Conservation (phyloP, 2,113 vertebrate species). For the Pygoscelis antarcticus region DNA sequence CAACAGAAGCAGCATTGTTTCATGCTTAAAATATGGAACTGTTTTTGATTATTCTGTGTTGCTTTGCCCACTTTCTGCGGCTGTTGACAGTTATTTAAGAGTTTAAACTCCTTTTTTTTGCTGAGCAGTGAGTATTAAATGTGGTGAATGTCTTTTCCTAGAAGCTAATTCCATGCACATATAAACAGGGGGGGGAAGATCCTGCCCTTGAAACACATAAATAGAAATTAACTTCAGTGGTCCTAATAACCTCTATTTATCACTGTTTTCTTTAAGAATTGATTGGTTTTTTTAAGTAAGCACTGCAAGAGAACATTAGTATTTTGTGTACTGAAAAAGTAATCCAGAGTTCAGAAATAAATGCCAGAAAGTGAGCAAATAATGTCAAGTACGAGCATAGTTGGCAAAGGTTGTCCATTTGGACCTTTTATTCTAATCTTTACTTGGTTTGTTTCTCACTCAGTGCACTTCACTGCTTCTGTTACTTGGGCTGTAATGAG, state of each 20-base stretch:
- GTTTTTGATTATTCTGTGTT: slow-evolving; percentile 75
- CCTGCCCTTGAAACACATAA: not conserved
- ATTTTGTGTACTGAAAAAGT: not conserved
- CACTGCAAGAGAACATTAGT: not conserved
- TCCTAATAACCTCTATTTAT: not conserved
- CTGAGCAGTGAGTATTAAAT: slow-evolving; percentile 61
- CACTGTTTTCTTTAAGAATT: not conserved
- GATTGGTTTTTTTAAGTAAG: not conserved
- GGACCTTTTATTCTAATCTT: not conserved
- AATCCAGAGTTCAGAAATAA: not conserved
- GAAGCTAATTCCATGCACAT: slow-evolving; percentile 31
- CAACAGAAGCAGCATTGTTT: slow-evolving; percentile 86
- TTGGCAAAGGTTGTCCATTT: not conserved
- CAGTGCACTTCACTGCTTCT: not conserved
- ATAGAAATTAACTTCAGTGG: not conserved
- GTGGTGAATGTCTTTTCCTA: slow-evolving; percentile 26
- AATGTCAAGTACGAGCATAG: not conserved
- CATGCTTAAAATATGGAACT: slow-evolving; percentile 74
- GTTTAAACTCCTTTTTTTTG: slow-evolving; percentile 44
- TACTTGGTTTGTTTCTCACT: not conserved
- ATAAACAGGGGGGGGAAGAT: not conserved
- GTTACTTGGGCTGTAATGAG: not conserved
- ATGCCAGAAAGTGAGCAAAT: slow-evolving; percentile 1
- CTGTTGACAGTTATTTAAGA: slow-evolving; percentile 71
- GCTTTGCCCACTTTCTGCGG: slow-evolving; percentile 70